phyloP scores from a whole-genome alignment of 2,113 vertebrate species.

The Prunella fulvescens region DNA sequence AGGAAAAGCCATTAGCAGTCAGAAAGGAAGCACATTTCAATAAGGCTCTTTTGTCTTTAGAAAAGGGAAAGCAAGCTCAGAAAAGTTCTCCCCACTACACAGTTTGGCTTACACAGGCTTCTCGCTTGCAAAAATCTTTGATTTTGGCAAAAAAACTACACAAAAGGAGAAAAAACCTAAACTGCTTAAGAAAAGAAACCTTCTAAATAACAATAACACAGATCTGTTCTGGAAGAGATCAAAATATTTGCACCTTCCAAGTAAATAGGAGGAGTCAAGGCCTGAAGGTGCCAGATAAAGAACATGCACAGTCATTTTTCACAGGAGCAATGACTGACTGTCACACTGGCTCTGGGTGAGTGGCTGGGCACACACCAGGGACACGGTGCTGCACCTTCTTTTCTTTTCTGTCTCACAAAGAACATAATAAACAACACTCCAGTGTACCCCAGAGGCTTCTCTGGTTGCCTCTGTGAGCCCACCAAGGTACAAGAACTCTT shows the following conservation, averaged over 20 bases:
- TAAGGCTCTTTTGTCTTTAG: conserved; percentile 51
- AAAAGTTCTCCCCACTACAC: not conserved
- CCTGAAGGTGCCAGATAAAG: not conserved
- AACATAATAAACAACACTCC: not conserved
- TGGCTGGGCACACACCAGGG: not conserved
- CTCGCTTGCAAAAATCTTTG: not conserved
- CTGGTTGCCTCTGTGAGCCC: not conserved
- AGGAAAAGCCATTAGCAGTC: conserved; percentile 51
- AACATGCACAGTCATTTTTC: not conserved
- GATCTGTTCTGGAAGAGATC: not conserved
- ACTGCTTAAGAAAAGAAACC: not conserved
- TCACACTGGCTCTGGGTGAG: not conserved
- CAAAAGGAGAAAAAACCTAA: not conserved
- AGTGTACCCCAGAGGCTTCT: not conserved
- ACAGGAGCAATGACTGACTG: not conserved
- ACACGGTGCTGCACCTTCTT: not conserved
- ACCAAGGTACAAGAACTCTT: not conserved
- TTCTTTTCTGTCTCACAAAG: not conserved
- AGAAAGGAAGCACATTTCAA: conserved; percentile 61
- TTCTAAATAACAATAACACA: not conserved
- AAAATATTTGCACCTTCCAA: not conserved
- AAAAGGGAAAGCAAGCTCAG: conserved; percentile 45
- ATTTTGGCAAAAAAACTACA: not conserved
- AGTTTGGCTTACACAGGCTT: not conserved
- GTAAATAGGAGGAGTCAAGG: not conserved